Conservation (phyloP, 2,797 vertebrate genomes). For the Spinus olivaceus region DNA sequence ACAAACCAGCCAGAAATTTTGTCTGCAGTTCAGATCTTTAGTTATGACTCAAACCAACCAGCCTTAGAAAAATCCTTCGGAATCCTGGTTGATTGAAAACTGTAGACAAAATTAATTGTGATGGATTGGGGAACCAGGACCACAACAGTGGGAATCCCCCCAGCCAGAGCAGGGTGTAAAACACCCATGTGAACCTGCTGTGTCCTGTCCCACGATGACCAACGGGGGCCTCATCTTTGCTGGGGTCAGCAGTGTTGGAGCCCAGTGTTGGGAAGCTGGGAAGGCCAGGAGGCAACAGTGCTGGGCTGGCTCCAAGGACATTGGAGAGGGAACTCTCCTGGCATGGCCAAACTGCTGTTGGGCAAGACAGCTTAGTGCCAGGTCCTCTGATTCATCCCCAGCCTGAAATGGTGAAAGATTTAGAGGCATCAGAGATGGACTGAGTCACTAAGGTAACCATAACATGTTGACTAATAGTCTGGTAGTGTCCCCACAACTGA, state of each 20-base stretch:
- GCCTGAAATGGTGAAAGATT: background rate
- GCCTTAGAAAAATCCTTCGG: background rate
- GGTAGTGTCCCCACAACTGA: background rate
- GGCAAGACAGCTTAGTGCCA: background rate
- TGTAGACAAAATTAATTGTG: background rate
- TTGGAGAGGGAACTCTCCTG: background rate
- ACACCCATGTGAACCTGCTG: accelerated
- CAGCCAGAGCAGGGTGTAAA: accelerated
- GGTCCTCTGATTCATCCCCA: background rate
- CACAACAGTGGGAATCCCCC: background rate
- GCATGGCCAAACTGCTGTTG: accelerated
- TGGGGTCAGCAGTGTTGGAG: accelerated
- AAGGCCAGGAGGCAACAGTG: background rate
- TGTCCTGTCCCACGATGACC: accelerated
- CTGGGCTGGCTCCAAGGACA: background rate
- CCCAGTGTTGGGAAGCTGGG: background rate
- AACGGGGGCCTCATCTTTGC: accelerated
- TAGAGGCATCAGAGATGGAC: background rate
- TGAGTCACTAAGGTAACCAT: background rate
- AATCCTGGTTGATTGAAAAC: background rate
- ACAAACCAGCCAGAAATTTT: background rate
- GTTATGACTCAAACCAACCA: background rate
- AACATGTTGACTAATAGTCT: background rate
- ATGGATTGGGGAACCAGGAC: background rate
- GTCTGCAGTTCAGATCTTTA: background rate